Base-by-base conservation (phyloP, 2,113 vertebrate genomes). In the Gallinago jamesoni region DNA sequence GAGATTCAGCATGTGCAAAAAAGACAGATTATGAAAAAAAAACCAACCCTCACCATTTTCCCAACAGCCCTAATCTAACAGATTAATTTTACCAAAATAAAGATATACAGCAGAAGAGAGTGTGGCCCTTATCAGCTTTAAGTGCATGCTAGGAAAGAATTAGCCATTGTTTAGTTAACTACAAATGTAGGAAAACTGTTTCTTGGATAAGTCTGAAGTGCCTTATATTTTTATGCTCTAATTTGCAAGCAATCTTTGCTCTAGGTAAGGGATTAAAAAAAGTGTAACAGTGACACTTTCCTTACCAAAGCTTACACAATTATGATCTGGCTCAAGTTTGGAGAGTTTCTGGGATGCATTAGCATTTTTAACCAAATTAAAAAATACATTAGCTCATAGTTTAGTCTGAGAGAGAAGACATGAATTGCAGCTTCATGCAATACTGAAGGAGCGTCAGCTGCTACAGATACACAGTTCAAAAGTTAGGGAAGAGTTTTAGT, bases 151-250 rank as follows among this genome's bases (percentile, higher is more conserved):
- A 87, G 31, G 69, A 95, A 90, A 94, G 72, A 96, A 93, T 93
- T 70, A 78, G 70, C 72, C 84, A 94, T 96, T 97, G 94, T 97
- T 96, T 83, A 86, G 81, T 62, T 81, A 93, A 41, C n/a, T 53
- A 12, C 17, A 56, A 81, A 55, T 37, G 74, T 86, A 75, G 31
- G 72, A 96, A 91, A 97, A 89, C 4, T 91, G 82, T 81, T 92
- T 91, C 93, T 96, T 27, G n/a, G 75, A 9, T 57, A 96, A 57
- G 25, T 55, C 59, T 96, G 76, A 93, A 96, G 96, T 95, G 92
- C 91, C 86, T 97, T 85, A 95, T 90, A 89, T 96, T 95, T 96
- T 80, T 89, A 55, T 89, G 57, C 83, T 94, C 90, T 74, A 87
- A 90, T 76, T 87, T 81, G 77, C 94, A 96, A 97, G 82, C 91